Evolutionary conservation across 2,113 vertebrate genomes (phyloP), one percentile per base, ranked within the genome.

Genomic region (Myrmecobius fasciatus): DNA sequence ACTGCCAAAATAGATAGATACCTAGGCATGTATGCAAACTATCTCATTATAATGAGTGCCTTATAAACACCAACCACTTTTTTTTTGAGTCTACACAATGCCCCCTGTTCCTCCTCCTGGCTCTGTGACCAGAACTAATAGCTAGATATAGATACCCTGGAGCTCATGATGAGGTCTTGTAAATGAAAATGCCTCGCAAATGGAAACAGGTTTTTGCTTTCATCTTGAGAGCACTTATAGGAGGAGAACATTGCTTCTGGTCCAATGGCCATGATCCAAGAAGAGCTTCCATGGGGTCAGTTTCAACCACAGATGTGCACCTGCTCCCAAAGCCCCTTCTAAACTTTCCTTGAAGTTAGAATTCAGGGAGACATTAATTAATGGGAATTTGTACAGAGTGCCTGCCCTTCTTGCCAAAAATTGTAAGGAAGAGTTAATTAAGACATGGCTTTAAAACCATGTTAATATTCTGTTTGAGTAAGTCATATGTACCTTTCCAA

Each of bases 261-360:
- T 83, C n/a, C 67, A 83, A 83, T 83, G 67, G 67, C 43, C 2
- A 43, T 83, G n/a, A 83, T 83, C 67, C 67, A 83, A 83, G 67
- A 83, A 83, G 67, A 83, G 67, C 67, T 83, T 83, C 67, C 67
- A 83, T 83, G 67, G 67, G 67, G 67, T 83, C 67, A 83, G 67
- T 83, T 83, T 83, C 67, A 43, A 83, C 67, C 67, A 83, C 67
- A 83, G 67, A 83, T 20, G 43, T 83, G 67, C 67, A 83, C 67
- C 67, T 83, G 67, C 67, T 43, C 67, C 67, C 43, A n/a, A 83
- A 83, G 67, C 67, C 67, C n/a, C 67, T 83, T 83, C 67, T 83
- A 83, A 83, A 83, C n/a, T 83, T 43, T 83, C 60, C 67, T 83
- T 83, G 67, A n/a, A 43, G 67, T 83, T 83, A 43, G 67, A 83